These are phyloP conservation scores for Daubentonia madagascariensis DNA, from an alignment of 2,113 vertebrate species.

Conservation along the genomic window DNA sequence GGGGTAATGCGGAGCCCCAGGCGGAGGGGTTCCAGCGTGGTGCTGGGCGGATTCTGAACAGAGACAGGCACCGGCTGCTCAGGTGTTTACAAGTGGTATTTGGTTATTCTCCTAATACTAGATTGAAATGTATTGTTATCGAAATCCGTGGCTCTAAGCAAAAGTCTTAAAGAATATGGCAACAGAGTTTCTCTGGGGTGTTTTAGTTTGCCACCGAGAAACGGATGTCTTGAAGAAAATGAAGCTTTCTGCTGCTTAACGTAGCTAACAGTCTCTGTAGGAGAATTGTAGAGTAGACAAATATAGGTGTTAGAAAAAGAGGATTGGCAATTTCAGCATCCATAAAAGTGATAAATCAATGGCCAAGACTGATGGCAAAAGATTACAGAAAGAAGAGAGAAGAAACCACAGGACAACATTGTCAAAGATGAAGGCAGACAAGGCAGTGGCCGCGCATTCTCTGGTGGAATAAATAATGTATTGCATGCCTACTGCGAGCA, in stretches of 20 bases:
- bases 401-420: not conserved
- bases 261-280: not conserved
- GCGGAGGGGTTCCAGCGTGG: fast-evolving
- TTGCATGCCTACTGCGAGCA: not conserved
- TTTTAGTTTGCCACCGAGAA: conserved; percentile 32
- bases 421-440: not conserved
- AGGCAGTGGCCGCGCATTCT: not conserved
- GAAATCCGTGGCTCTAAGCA: not conserved
- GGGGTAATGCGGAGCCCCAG: fast-evolving
- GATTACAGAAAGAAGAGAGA: not conserved
- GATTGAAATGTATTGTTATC: not conserved
- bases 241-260: not conserved
- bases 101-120: not conserved
- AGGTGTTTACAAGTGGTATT: not conserved
- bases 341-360: not conserved
- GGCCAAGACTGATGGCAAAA: not conserved
- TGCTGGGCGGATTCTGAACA: fast-evolving
- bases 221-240: not conserved
- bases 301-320: not conserved
- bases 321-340: not conserved
- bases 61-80: not conserved
- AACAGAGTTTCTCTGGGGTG: not conserved
- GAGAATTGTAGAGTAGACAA: not conserved
- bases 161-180: not conserved
- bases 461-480: not conserved